Evolutionary conservation across 2,888 invertebrate genomes (phyloP).

Genomic region (Diaperis boleti): DNA sequence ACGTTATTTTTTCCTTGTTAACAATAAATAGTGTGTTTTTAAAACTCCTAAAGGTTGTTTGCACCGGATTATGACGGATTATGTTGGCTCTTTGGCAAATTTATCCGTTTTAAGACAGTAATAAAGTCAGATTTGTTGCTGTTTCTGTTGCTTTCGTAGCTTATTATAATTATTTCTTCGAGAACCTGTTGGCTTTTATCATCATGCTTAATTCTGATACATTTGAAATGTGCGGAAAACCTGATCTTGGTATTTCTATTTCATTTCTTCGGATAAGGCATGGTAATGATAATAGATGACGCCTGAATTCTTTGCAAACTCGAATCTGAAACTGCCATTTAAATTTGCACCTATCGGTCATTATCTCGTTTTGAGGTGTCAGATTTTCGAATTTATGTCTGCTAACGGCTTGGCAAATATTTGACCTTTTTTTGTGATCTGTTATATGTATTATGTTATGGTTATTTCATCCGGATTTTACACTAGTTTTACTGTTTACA

Average conservation of each 20-base stretch:
- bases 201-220: conserved; percentile 32
- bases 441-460: no score
- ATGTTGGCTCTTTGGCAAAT: conserved; percentile 22
- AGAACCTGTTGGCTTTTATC: conserved; percentile 37
- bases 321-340: background rate
- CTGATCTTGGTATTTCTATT: conserved; percentile 27
- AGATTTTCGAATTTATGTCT: background rate
- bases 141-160: conserved; percentile 29
- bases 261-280: conserved; percentile 12
- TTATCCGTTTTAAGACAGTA: conserved; percentile 29
- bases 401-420: no score
- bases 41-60: conserved; percentile 28
- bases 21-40: conserved; percentile 28
- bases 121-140: conserved; percentile 40
- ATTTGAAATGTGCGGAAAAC: conserved; percentile 37
- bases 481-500: no score
- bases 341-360: background rate
- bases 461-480: no score
- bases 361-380: background rate
- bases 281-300: background rate
- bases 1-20: conserved; percentile 4
- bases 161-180: conserved; percentile 40
- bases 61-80: conserved; percentile 32
- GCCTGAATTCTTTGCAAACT: background rate
- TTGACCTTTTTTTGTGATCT: no score